Evolutionary conservation across 2,888 invertebrate genomes (phyloP), one percentile per base, ranked within the genome.

Genomic region (Allophyes oxyacanthae): DNA sequence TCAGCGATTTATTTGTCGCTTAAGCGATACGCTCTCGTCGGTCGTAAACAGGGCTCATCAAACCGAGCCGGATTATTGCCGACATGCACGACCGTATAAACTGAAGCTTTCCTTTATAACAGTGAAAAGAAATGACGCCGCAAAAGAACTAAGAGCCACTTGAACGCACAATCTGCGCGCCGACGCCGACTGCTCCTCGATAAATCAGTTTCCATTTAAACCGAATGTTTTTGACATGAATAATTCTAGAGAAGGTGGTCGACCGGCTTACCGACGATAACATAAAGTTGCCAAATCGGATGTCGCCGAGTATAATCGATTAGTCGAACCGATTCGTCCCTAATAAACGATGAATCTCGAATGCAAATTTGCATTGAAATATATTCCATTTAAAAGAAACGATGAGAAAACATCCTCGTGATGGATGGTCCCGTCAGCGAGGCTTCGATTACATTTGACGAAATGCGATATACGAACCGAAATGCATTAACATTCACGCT

Each of bases 401-500:
- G 82, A 77, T 79, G 78, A 81, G 84, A 83, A 85, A 81, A 86
- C 82, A 85, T 80, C 75, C 66, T 61, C 25, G 81, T 92, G 92
- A 92, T 92, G 86, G 92, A 92, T 92, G 87, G 79, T 69, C 72
- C 77, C 82, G 78, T 75, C 83, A 80, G 63, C 72, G 75, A 46
- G 46, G 66, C 83, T 82, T 85, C 84, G 85, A 84, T 84, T 84
- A 87, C 84, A 80, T 90, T 86, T 90, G 87, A 87, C 87, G 91
- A 89, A 91, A 90, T 82, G 81, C 86, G 91, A 91, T 93, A 92
- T 83, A 87, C 65, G 64, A 78, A 82, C 78, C 78, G 78, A 81
- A 88, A 91, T 90, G 90, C 90, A 92, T 92, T 92, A 91, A 83
- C 86, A 88, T 88, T 89, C 82, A 78, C 61, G 90, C 88, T 87